Evolutionary conservation across 2,888 invertebrate species (phyloP).

Genomic region (Xanthorhoe spadicearia): DNA sequence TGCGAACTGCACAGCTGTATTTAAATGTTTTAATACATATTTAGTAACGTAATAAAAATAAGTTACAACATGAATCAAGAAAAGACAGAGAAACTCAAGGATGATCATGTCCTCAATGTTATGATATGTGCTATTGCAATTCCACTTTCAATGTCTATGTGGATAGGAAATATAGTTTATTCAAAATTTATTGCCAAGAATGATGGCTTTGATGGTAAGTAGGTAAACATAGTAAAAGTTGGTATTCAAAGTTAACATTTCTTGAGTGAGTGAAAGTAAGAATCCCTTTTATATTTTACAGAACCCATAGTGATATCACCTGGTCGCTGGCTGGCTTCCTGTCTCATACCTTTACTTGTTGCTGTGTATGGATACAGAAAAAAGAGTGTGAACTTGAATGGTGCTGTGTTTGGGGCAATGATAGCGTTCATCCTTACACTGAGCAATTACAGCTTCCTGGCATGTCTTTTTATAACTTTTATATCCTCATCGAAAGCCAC

Average conservation of each 20-base stretch:
- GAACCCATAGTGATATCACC: slow-evolving; percentile 86
- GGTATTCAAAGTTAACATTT: background rate
- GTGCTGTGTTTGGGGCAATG: slow-evolving; percentile 88
- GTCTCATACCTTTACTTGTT: slow-evolving; percentile 87
- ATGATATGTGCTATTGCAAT: slow-evolving; percentile 88
- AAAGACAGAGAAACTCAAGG: slow-evolving; percentile 50
- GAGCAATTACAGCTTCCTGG: slow-evolving; percentile 90
- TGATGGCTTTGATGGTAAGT: slow-evolving; percentile 84
- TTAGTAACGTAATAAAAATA: background rate
- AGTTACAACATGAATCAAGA: slow-evolving; percentile 32
- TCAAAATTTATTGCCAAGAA: slow-evolving; percentile 82
- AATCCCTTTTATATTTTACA: slow-evolving; percentile 54
- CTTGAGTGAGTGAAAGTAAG: slow-evolving; percentile 9
- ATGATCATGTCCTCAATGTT: slow-evolving; percentile 83
- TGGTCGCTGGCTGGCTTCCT: slow-evolving; percentile 87
- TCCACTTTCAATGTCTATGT: slow-evolving; percentile 90
- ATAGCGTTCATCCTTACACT: slow-evolving; percentile 91
- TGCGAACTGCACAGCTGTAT: background rate
- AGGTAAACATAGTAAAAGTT: slow-evolving; percentile 40
- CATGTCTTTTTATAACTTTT: slow-evolving; percentile 90
- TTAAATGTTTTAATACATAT: background rate
- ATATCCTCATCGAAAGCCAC: slow-evolving; percentile 92
- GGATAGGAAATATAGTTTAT: slow-evolving; percentile 89
- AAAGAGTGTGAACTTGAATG: slow-evolving; percentile 88
- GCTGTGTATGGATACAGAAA: slow-evolving; percentile 88